Evolutionary conservation across 2,888 invertebrate genomes (phyloP), one percentile per base, ranked within the genome.

Genomic region (Hermaeophaga mercurialis): DNA sequence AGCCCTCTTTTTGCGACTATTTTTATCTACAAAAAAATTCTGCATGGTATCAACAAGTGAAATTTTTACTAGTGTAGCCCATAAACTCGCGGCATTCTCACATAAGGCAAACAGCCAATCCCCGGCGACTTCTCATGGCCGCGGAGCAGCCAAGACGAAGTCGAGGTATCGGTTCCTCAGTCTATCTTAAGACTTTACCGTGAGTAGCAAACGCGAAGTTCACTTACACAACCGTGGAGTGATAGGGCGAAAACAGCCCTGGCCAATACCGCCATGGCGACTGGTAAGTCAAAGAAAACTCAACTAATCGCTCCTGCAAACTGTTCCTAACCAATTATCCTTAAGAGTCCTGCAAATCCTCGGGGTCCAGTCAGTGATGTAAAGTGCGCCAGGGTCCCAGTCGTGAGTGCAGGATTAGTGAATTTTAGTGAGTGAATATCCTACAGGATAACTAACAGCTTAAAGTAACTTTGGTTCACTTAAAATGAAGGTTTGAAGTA

Each of bases 201-300:
- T 70, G 71, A 71, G 70, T 68, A 70, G 71, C 68, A 65, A 48
- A 49, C 18, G 19, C 9, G 22, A 22, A 43, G 31, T 14, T 24
- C 43, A 67, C 57, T 59, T 61, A 11, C 60, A 54, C 45, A 38
- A 69, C 57, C 68, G 70, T 71, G 70, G 71, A 71, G 69, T 69
- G 68, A 68, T 67, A 66, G 68, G 71, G 70, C 68, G 53, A 61
- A 56, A n/a, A 61, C 48, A 66, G 71, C 71, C 71, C 70, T 71
- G 71, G 70, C 71, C 65, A 64, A 59, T 54, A 62, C 62, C 60
- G 71, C 71, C 71, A 71, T 71, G 71, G 71, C 71, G 69, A 71
- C 67, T 65, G 71, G 71, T 71, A 69, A 71, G 71, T 69, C 41
- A 19, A 41, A 55, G 12, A 26, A 31, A 15, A 48, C 38, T 22